Percentiles rank a stretch among this genome's conserved stretches.
phyloP scores from a whole-genome alignment of 1,140 invertebrate genomes.

The Cydia pomonella region DNA sequence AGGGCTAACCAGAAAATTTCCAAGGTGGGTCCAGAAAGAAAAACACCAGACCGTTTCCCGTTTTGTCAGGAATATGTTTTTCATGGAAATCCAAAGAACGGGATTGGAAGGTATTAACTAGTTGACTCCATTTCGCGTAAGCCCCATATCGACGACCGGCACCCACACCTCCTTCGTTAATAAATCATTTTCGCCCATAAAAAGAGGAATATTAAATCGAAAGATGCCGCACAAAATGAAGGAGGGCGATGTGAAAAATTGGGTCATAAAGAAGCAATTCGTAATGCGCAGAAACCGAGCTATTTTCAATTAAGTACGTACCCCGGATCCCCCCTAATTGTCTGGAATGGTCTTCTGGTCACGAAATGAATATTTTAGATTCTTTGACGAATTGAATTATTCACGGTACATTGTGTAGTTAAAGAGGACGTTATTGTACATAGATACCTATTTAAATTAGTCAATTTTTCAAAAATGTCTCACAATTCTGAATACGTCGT shows the following conservation, averaged over 20 bases:
- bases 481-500: too few species aligned
- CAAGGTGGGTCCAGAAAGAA: too few species aligned
- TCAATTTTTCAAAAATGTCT: too few species aligned
- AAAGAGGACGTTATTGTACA: too few species aligned
- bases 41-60: too few species aligned
- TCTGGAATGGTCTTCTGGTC: background rate
- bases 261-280: conserved; percentile 60
- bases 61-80: background rate
- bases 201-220: conserved; percentile 66
- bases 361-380: background rate
- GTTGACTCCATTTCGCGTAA: conserved; percentile 40
- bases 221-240: conserved; percentile 54
- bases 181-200: conserved; percentile 62
- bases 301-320: conserved; percentile 57
- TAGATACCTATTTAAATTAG: too few species aligned
- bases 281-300: conserved; percentile 49
- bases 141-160: conserved; percentile 40
- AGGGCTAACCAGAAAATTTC: too few species aligned
- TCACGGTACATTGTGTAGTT: background rate
- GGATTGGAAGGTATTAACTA: background rate
- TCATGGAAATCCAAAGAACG: background rate
- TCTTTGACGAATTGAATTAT: background rate
- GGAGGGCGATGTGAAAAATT: conserved; percentile 59
- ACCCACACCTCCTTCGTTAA: conserved; percentile 42
- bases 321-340: conserved; percentile 5